phyloP scores from a whole-genome alignment of 2,797 vertebrate species.

The Micrastur ruficollis region DNA sequence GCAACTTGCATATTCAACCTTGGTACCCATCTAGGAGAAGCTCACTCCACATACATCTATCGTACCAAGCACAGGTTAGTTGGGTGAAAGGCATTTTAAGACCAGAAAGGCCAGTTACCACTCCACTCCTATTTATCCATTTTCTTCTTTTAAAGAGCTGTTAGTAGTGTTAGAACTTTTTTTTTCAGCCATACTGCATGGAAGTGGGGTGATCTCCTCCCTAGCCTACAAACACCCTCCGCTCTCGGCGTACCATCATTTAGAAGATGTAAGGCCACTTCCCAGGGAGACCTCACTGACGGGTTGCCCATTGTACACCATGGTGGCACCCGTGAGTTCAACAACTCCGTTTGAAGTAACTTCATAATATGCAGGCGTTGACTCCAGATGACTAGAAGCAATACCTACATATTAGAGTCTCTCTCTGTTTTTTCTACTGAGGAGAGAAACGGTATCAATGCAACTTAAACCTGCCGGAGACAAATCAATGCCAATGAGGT shows the following conservation, averaged over 20 bases:
- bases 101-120: not conserved
- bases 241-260: not conserved
- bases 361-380: not conserved
- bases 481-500: not conserved
- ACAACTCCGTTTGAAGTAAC: not conserved
- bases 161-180: not conserved
- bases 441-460: not conserved
- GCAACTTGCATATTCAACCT: not conserved
- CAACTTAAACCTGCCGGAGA: not conserved
- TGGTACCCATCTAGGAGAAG: not conserved
- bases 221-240: not conserved
- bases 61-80: not conserved
- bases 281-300: not conserved
- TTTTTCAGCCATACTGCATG: not conserved
- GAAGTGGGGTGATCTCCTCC: not conserved
- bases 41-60: not conserved
- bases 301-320: rapidly evolving
- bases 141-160: not conserved
- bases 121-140: not conserved
- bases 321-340: rapidly evolving
- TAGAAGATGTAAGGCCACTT: not conserved
- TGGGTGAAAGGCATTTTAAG: not conserved
- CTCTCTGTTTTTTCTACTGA: not conserved
- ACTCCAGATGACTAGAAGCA: not conserved
- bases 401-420: not conserved